Evolutionary conservation across 1,140 invertebrate species (phyloP).

Genomic region (Temnothorax longispinosus): DNA sequence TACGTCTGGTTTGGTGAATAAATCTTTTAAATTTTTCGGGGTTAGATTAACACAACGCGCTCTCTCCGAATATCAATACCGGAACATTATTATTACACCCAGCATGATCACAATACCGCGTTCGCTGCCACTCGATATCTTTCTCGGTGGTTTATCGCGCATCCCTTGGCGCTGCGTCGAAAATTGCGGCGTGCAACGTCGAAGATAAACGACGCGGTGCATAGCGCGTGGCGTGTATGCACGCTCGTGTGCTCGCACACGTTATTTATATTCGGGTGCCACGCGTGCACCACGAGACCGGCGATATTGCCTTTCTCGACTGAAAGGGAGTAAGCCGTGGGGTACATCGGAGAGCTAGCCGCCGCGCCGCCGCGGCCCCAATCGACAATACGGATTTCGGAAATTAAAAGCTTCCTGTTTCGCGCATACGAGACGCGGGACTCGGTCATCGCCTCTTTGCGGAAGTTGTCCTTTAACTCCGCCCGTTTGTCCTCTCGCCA

Average conservation of each 20-base stretch:
- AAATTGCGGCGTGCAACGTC: slow-evolving; percentile 47
- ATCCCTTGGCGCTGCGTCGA: slow-evolving; percentile 49
- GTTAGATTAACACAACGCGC: not conserved
- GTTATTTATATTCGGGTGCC: slow-evolving; percentile 61
- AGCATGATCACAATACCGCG: slow-evolving; percentile 15
- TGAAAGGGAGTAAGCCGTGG: slow-evolving; percentile 7
- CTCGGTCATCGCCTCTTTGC: not conserved
- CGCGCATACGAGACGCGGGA: not conserved
- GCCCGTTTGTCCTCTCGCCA: not conserved
- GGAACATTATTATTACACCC: slow-evolving; percentile 46
- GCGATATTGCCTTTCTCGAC: slow-evolving; percentile 55
- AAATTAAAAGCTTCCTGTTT: slow-evolving; percentile 67
- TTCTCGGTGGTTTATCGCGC: slow-evolving; percentile 52
- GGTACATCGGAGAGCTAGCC: not conserved
- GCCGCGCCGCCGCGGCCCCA: not conserved
- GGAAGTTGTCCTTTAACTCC: slow-evolving; percentile 30
- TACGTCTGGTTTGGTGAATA: not conserved
- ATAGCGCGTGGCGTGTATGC: not conserved
- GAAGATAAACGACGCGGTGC: slow-evolving; percentile 39
- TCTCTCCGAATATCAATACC: not conserved
- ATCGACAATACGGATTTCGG: slow-evolving; percentile 55
- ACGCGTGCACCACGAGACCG: slow-evolving; percentile 44
- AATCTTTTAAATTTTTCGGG: not conserved
- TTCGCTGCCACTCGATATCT: slow-evolving; percentile 38
- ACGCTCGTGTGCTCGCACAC: slow-evolving; percentile 12